phyloP scores from a whole-genome alignment of 2,797 vertebrate genomes.

The Melanotaenia maccullochi region DNA sequence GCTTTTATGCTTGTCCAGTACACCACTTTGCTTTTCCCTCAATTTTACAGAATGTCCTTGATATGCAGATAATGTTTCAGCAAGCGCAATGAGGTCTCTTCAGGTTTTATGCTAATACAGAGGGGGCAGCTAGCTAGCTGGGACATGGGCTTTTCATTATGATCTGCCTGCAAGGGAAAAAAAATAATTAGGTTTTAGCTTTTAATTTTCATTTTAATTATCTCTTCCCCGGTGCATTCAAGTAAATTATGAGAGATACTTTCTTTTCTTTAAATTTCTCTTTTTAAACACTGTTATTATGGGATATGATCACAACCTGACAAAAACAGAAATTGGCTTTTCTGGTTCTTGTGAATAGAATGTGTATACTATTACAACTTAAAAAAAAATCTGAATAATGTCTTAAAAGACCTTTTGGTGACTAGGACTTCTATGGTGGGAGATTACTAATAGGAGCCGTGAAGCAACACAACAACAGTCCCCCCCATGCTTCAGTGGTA shows the following conservation, averaged over 20 bases:
- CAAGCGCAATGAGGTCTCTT: conserved; percentile 1
- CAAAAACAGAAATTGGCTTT: not conserved
- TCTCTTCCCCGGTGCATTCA: conserved; percentile 1
- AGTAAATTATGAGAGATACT: conserved; percentile 8
- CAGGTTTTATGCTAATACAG: conserved; percentile 14
- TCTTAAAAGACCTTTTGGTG: conserved; percentile 15
- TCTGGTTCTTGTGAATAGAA: not conserved
- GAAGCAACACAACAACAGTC: conserved; percentile 9
- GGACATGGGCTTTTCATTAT: conserved; percentile 13
- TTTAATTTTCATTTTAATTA: conserved; percentile 33
- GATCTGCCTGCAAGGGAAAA: conserved; percentile 23
- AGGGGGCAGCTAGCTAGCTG: conserved; percentile 11
- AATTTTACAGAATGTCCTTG: no score
- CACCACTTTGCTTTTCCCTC: not conserved
- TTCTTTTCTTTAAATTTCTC: conserved; percentile 5
- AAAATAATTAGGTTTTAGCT: conserved; percentile 47
- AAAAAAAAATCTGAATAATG: conserved; percentile 34
- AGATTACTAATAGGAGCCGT: conserved; percentile 15
- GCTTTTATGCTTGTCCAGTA: not conserved
- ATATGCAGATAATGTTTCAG: no score
- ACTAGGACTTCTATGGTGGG: conserved; percentile 5
- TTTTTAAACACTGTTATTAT: conserved; percentile 5
- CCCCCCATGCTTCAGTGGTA: conserved; percentile 10
- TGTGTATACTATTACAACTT: not conserved
- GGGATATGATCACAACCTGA: conserved; percentile 15